A percentile compares a stretch with the other conserved stretches of the same genome.
phyloP scores from a whole-genome alignment of 2,888 invertebrate genomes.

The Oeneis ivallda region DNA sequence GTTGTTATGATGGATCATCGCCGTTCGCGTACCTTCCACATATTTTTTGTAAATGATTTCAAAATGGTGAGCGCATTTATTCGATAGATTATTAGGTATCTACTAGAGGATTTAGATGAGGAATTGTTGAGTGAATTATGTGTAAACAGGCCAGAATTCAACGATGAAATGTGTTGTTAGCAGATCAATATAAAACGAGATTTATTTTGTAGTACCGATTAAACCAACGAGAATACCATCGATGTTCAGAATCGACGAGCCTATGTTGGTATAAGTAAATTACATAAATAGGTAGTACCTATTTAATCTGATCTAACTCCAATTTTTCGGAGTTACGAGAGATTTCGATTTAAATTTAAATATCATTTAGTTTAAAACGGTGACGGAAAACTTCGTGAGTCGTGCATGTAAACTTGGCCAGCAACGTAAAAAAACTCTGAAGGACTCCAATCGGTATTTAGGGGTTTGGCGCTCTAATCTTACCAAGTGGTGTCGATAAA shows the following conservation, averaged over 20 bases:
- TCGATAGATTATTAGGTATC: not conserved
- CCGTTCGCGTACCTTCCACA: constrained; percentile 16
- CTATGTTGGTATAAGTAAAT: too few relatives aligned
- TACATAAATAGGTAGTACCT: too few relatives aligned
- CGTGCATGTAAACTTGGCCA: too few relatives aligned
- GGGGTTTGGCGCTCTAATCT: constrained; percentile 57
- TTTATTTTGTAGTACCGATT: not conserved
- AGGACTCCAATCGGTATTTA: not conserved
- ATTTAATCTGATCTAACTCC: too few relatives aligned
- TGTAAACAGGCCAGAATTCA: constrained; percentile 9
- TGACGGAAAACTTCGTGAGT: too few relatives aligned
- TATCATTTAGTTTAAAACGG: too few relatives aligned
- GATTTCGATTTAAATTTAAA: too few relatives aligned
- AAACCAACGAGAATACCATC: not conserved
- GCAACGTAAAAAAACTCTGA: constrained; percentile 3
- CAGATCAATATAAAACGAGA: not conserved
- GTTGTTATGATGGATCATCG: constrained; percentile 56
- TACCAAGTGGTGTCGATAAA: constrained; percentile 66
- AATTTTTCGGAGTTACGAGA: too few relatives aligned
- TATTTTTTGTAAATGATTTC: constrained; percentile 18
- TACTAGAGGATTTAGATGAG: constrained; percentile 11
- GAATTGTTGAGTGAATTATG: constrained; percentile 14
- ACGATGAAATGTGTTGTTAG: not conserved
- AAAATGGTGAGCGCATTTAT: constrained; percentile 13
- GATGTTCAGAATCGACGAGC: too few relatives aligned